These are phyloP conservation scores for Erpetoichthys calabaricus DNA, from an alignment of 2,797 vertebrate genomes.

Conservation along the genomic window DNA sequence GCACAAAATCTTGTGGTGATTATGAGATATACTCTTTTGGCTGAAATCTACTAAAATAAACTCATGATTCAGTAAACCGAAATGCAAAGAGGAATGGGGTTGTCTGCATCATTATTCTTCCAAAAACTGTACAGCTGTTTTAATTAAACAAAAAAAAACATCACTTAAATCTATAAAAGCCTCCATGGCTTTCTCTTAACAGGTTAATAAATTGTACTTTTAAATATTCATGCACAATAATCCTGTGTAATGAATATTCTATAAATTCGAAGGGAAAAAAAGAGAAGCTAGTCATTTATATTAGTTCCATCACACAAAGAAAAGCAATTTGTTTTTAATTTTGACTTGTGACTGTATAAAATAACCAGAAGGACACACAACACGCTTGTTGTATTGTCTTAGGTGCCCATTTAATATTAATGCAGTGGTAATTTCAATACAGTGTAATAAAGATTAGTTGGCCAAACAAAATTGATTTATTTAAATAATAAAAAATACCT, in stretches of 20 bases:
- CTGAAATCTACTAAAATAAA: too few species aligned
- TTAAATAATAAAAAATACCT: conserved; percentile 5
- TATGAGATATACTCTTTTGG: too few species aligned
- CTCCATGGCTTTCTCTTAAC: background rate
- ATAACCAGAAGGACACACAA: background rate
- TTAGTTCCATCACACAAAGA: conserved; percentile 5
- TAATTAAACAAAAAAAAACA: too few species aligned
- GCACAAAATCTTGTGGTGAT: too few species aligned
- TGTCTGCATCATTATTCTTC: too few species aligned
- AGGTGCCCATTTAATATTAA: conserved; percentile 6
- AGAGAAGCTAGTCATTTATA: conserved; percentile 5
- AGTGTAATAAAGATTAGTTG: background rate
- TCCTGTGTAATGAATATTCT: conserved; percentile 1
- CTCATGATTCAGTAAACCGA: too few species aligned
- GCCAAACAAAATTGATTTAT: background rate
- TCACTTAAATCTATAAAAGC: too few species aligned
- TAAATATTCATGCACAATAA: conserved; percentile 8
- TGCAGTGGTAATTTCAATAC: conserved; percentile 1
- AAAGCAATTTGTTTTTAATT: conserved; percentile 1
- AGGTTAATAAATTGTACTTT: conserved; percentile 5
- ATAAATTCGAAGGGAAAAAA: conserved; percentile 2
- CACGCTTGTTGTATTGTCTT: conserved; percentile 1
- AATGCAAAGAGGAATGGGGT: too few species aligned
- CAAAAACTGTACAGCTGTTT: too few species aligned
- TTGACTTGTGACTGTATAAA: background rate